Percentiles rank a stretch among this genome's conserved stretches.
These are phyloP conservation scores for Diglossa brunneiventris DNA, from an alignment of 2,113 vertebrate genomes.

Conservation along the genomic window DNA sequence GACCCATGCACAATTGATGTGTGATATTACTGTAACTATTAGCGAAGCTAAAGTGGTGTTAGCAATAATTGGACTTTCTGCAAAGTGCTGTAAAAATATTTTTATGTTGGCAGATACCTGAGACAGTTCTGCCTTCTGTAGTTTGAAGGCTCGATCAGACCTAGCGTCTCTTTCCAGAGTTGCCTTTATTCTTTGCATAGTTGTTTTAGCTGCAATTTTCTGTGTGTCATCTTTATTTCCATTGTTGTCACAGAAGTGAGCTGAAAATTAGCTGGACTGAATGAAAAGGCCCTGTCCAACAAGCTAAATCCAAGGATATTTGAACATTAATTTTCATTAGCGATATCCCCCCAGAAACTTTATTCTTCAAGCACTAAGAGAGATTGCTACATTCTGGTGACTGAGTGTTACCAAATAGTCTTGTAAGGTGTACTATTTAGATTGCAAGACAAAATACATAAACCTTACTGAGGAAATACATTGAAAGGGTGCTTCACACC, in stretches of 20 bases:
- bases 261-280: neutral
- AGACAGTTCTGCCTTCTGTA: neutral
- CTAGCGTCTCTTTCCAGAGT: neutral
- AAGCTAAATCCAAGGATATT: neutral
- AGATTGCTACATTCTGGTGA: neutral
- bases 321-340: neutral
- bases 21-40: neutral
- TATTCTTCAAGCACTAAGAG: neutral
- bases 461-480: neutral
- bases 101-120: neutral
- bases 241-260: neutral
- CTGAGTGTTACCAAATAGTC: neutral
- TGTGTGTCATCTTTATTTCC: neutral
- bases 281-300: neutral
- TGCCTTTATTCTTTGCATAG: neutral
- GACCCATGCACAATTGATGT: neutral
- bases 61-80: neutral
- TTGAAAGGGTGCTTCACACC: neutral
- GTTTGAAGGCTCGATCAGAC: neutral
- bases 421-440: neutral
- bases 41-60: neutral
- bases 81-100: neutral
- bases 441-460: neutral
- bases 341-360: neutral
- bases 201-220: neutral